These are phyloP conservation scores for Drosophila koepferae DNA, from an alignment of 2,888 invertebrate genomes.

Conservation along the genomic window DNA sequence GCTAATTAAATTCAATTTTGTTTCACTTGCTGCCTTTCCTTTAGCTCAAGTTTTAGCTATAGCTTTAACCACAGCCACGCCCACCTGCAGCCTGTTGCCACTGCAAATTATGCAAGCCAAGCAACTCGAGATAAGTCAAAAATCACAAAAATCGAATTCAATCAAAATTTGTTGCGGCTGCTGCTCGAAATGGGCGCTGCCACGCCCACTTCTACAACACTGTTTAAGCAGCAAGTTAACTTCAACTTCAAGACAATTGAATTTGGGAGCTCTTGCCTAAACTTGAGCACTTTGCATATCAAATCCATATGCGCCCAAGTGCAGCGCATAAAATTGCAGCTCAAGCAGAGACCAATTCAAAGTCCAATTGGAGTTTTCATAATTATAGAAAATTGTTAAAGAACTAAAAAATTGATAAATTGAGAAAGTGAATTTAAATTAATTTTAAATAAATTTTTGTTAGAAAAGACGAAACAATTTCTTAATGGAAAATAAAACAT, in stretches of 20 bases:
- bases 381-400: not conserved
- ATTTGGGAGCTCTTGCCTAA: not conserved
- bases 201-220: constrained; percentile 24
- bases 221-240: not conserved
- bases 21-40: constrained; percentile 62
- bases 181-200: constrained; percentile 20
- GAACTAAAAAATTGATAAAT: not conserved
- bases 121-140: not conserved
- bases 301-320: too few relatives aligned
- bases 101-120: constrained; percentile 45
- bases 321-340: not conserved
- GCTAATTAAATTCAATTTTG: constrained; percentile 64
- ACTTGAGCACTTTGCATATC: not conserved
- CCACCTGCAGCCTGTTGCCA: constrained; percentile 16
- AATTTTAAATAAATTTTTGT: not conserved
- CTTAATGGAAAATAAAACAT: not conserved
- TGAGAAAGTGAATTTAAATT: not conserved
- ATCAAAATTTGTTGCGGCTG: constrained; percentile 7
- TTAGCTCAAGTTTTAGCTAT: not conserved
- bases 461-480: not conserved
- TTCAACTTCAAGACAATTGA: not conserved
- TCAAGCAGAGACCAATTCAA: not conserved
- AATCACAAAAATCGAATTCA: not conserved
- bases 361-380: not conserved
- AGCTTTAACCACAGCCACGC: constrained; percentile 33